A percentile compares a stretch with the other conserved stretches of the same genome.
Evolutionary conservation across 1,140 invertebrate species (phyloP).

Genomic region (Bombus consobrinus): DNA sequence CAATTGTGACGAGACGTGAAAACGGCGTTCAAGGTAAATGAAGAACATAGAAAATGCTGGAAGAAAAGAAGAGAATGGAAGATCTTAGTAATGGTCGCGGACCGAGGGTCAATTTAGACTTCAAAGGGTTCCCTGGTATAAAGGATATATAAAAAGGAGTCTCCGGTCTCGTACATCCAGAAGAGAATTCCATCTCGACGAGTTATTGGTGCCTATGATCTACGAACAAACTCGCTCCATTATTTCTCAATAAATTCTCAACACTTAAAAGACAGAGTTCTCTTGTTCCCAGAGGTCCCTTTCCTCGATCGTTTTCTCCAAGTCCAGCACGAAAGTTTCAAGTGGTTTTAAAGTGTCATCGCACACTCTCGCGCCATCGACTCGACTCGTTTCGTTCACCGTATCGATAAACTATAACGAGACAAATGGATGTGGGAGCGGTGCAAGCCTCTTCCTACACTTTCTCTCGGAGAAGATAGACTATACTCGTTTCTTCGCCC

Average conservation of each 20-base stretch:
- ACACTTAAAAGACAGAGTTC: constrained; percentile 47
- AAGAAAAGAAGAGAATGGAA: constrained; percentile 56
- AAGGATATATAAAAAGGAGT: constrained; percentile 62
- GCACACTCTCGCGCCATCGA: constrained; percentile 50
- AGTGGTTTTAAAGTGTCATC: constrained; percentile 77
- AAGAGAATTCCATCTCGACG: constrained; percentile 56
- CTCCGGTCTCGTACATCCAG: constrained; percentile 47
- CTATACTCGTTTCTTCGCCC: constrained; percentile 12
- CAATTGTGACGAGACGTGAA: constrained; percentile 46
- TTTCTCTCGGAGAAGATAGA: constrained; percentile 4
- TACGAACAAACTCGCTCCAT: constrained; percentile 65
- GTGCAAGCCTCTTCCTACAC: constrained; percentile 46
- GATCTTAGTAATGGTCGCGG: constrained; percentile 69
- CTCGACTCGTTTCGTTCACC: constrained; percentile 61
- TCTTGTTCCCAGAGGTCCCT: neutral
- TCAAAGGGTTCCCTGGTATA: constrained; percentile 69
- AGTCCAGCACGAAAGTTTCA: constrained; percentile 68
- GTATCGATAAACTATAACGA: constrained; percentile 78
- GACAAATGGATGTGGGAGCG: constrained; percentile 76
- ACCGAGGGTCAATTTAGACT: constrained; percentile 74
- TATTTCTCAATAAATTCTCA: constrained; percentile 73
- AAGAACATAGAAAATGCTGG: constrained; percentile 43
- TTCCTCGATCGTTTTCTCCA: constrained; percentile 31
- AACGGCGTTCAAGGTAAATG: constrained; percentile 37
- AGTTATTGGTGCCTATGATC: constrained; percentile 53